phyloP scores from a whole-genome alignment of 1,140 invertebrate species.

The Drosophila eugracilis region DNA sequence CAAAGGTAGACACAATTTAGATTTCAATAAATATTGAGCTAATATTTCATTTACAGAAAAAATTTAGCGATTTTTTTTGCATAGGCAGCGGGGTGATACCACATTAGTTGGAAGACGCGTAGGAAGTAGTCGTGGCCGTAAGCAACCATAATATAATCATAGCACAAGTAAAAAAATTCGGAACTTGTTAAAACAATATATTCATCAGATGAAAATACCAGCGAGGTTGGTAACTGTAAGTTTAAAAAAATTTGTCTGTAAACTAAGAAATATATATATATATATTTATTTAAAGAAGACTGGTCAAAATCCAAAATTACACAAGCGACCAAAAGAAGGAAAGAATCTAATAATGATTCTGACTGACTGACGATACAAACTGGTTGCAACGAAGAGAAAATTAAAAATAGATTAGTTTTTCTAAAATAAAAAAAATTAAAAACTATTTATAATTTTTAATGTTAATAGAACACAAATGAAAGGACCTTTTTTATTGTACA shows the following conservation, averaged over 20 bases:
- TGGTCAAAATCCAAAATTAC: conserved; percentile 80
- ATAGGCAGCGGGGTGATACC: conserved; percentile 93
- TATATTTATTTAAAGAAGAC: conserved; percentile 68
- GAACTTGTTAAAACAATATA: conserved; percentile 80
- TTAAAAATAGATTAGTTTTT: conserved; percentile 19
- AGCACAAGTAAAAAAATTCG: conserved; percentile 72
- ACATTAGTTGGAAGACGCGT: conserved; percentile 79
- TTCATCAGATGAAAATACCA: conserved; percentile 82
- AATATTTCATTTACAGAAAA: conserved; percentile 88
- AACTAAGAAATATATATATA: not conserved
- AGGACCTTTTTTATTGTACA: too few species aligned
- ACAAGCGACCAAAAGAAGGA: conserved; percentile 78
- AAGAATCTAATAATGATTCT: conserved; percentile 83
- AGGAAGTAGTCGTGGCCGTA: conserved; percentile 78
- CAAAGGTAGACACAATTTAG: conserved; percentile 85
- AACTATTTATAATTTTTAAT: too few species aligned
- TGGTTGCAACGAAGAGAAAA: conserved; percentile 48
- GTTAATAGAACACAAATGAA: too few species aligned
- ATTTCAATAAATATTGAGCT: not conserved
- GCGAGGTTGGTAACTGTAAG: conserved; percentile 51
- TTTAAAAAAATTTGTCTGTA: not conserved
- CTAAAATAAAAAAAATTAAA: too few species aligned
- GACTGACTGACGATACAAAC: conserved; percentile 71
- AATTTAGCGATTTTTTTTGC: conserved; percentile 96
- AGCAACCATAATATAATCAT: conserved; percentile 76